Base-by-base conservation (phyloP, 35 echinoderm and acorn worm species). In the Ophiothrix spiculata region DNA sequence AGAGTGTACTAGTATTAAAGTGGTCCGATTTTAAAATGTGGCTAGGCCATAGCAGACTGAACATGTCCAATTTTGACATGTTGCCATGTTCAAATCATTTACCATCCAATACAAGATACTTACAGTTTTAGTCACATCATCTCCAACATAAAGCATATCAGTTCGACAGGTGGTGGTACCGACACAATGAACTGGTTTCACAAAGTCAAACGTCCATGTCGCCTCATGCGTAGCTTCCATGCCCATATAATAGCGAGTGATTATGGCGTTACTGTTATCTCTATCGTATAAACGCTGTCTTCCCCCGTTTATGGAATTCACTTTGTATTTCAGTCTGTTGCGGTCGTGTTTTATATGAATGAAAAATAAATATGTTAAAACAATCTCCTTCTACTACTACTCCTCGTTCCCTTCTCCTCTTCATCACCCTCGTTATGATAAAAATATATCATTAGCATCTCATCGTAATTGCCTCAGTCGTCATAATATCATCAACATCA, bases 181-280 rank as follows among this genome's bases (percentile, higher is more conserved):
- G 1, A 75, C 3, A 19, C 73, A 75, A 33, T 75, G 73, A 33
- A 31, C 29, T 2, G 73, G 73, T n/a, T 33, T 75, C n/a, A 31
- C 73, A 2, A 75, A 33, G 73, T 75, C 73, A 75, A 75, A 75
- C n/a, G 73, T 75, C n/a, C 29, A 75, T 31, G 29, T 75, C 8
- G 73, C 73, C 73, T n/a, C 29, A 33, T n/a, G n/a, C n/a, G 73
- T 31, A 33, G 35, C 73, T 2, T n/a, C 35, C 73, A 10, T n/a
- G 73, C 73, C 73, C 3, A 75, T 1, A 33, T 75, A 75, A 33
- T 75, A 75, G n/a, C 73, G 73, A 75, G 73, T 75, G 73, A 75
- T 2, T n/a, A 75, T 75, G 73, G 2, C 35, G 19, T 75, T 19
- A 33, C n/a, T 31, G 21, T 75, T 75, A 33, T 75, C 73, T 21